Percentiles rank a stretch among this genome's conserved stretches.
phyloP scores from a whole-genome alignment of 2,888 invertebrate genomes.

The Imbricaverruca yamaguchii region DNA sequence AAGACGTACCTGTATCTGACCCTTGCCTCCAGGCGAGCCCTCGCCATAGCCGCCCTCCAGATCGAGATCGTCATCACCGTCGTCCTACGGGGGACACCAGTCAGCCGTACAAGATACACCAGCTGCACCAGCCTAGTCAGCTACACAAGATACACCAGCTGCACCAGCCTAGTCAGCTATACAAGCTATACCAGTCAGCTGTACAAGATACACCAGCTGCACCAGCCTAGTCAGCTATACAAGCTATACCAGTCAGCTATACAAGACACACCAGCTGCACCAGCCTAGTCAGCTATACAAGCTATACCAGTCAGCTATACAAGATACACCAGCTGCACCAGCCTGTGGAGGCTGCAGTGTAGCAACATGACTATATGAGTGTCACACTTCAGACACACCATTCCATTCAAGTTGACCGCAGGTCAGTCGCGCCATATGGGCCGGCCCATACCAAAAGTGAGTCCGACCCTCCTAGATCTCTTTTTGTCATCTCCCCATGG shows the following conservation, averaged over 20 bases:
- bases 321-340: background rate
- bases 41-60: constrained; percentile 11
- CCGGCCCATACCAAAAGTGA: no score
- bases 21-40: background rate
- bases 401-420: background rate
- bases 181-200: no score
- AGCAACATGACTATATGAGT: background rate
- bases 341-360: no score
- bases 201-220: background rate
- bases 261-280: background rate
- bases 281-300: background rate
- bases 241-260: no score
- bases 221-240: no score
- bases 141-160: background rate
- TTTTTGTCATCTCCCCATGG: no score
- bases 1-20: background rate
- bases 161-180: no score
- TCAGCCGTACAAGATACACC: background rate
- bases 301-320: background rate
- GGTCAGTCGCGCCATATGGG: no score
- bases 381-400: background rate
- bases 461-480: no score
- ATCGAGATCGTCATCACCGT: background rate
- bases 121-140: no score
- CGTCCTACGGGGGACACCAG: background rate